Percentiles rank a stretch among this genome's conserved stretches.
Conservation (phyloP, 1,140 invertebrate species). For the Leptopilina clavipes region DNA sequence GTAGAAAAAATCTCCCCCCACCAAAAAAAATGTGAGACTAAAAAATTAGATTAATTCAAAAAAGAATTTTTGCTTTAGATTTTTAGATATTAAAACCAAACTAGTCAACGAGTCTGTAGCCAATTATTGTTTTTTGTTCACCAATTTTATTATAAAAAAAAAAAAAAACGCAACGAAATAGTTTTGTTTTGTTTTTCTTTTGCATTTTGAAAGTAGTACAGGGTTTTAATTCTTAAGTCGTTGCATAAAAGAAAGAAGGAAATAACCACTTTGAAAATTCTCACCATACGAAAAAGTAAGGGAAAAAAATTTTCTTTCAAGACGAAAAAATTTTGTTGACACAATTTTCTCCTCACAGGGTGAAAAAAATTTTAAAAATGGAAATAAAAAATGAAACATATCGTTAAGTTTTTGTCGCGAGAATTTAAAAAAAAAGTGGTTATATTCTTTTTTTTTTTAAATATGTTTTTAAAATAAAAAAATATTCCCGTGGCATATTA, state of each 20-base stretch:
- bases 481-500: slow-evolving; percentile 34
- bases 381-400: background rate
- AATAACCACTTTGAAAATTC: background rate
- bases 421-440: background rate
- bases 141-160: no score
- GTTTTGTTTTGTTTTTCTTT: background rate
- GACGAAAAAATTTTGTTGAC: no score
- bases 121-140: slow-evolving; percentile 44
- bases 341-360: no score
- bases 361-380: no score
- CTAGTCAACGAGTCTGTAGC: slow-evolving; percentile 61
- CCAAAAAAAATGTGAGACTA: background rate
- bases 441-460: no score
- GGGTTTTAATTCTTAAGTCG: slow-evolving; percentile 41
- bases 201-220: slow-evolving; percentile 44
- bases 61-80: background rate
- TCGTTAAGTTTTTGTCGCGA: no score
- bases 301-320: no score
- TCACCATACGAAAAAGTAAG: no score
- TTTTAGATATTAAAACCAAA: background rate
- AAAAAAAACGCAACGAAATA: background rate
- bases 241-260: background rate
- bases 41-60: background rate
- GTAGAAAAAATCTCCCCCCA: background rate
- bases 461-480: slow-evolving; percentile 23